phyloP scores from a whole-genome alignment of 2,888 invertebrate genomes.

The Hypercompe scribonia region DNA sequence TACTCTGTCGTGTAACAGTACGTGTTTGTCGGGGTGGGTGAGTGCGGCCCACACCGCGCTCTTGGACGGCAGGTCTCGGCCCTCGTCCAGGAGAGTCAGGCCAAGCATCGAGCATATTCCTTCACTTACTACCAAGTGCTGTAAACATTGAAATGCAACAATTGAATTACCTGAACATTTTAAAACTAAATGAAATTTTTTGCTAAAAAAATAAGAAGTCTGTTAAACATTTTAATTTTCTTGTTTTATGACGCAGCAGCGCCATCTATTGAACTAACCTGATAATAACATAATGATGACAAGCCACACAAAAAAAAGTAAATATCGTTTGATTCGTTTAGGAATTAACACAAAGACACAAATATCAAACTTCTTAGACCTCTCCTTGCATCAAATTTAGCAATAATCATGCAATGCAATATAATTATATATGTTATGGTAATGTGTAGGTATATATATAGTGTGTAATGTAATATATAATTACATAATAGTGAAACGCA shows the following conservation, averaged over 20 bases:
- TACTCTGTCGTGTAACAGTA: conserved; percentile 94
- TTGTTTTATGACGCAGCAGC: background rate
- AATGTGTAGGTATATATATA: too few species aligned
- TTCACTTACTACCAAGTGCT: conserved; percentile 75
- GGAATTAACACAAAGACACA: too few species aligned
- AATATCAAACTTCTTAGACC: too few species aligned
- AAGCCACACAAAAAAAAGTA: too few species aligned
- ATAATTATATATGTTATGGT: background rate
- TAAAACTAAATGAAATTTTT: background rate
- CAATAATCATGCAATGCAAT: background rate
- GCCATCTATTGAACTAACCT: too few species aligned
- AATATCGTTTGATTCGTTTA: background rate
- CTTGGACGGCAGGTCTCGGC: conserved; percentile 55
- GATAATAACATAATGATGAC: background rate
- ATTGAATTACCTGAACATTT: background rate
- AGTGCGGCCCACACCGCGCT: conserved; percentile 89
- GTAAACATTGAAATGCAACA: conserved; percentile 10
- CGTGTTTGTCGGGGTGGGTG: conserved; percentile 91
- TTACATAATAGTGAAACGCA: too few species aligned
- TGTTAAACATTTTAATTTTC: background rate
- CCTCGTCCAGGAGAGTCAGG: conserved; percentile 63
- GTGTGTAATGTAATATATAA: too few species aligned
- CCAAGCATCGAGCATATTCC: conserved; percentile 74
- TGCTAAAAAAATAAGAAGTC: background rate
- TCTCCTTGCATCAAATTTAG: too few species aligned